A percentile compares a stretch with the other conserved stretches of the same genome.
phyloP scores from a whole-genome alignment of 2,888 invertebrate species.

The Trissolcus japonicus region DNA sequence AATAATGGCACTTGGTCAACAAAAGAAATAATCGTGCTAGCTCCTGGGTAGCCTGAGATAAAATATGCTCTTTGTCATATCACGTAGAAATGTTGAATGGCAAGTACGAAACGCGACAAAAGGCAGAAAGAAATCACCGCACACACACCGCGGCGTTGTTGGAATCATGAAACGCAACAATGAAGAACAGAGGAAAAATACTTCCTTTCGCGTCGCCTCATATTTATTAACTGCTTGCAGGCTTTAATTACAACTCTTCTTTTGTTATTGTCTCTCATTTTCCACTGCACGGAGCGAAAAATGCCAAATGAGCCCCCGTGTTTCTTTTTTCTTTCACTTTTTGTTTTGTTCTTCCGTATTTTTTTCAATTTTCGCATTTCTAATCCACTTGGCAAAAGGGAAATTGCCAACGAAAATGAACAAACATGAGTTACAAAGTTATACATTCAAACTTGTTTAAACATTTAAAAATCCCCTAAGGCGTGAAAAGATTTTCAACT shows the following conservation, averaged over 20 bases:
- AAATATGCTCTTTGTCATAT: conserved; percentile 56
- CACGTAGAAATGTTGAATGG: conserved; percentile 47
- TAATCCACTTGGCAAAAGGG: background rate
- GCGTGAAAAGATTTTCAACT: too few species aligned
- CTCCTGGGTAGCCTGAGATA: conserved; percentile 37
- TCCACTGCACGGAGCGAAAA: conserved; percentile 40
- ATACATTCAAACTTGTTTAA: too few species aligned
- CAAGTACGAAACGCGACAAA: conserved; percentile 49
- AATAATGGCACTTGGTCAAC: conserved; percentile 57
- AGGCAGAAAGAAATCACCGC: conserved; percentile 49
- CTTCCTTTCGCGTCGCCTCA: conserved; percentile 51
- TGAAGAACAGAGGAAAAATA: conserved; percentile 49
- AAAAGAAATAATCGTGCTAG: conserved; percentile 54
- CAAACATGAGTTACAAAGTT: background rate
- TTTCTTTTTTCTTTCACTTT: conserved; percentile 4
- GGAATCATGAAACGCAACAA: conserved; percentile 53
- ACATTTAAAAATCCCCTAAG: too few species aligned
- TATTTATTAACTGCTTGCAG: conserved; percentile 57
- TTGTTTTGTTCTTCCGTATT: conserved; percentile 10
- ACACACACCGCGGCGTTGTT: conserved; percentile 42
- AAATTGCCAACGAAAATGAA: background rate
- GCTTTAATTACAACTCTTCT: conserved; percentile 54
- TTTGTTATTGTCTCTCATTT: conserved; percentile 46
- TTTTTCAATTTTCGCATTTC: conserved; percentile 4
- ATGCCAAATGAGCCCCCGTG: conserved; percentile 16